phyloP scores from a whole-genome alignment of 1,140 invertebrate species.

The Lysiphlebus fabarum region DNA sequence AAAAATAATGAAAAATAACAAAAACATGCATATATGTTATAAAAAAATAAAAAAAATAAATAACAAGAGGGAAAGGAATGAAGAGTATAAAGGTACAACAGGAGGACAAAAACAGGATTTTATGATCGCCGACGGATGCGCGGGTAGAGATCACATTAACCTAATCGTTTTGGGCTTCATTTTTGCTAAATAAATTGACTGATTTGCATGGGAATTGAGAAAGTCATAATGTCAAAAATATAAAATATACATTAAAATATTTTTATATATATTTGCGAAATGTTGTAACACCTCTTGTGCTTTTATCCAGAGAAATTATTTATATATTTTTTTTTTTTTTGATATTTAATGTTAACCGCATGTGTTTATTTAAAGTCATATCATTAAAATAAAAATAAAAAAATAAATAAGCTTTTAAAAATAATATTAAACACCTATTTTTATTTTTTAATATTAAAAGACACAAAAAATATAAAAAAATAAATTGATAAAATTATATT shows the following conservation, averaged over 20 bases:
- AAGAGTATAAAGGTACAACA: slow-evolving; percentile 10
- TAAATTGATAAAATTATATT: too few relatives aligned
- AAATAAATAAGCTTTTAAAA: too few relatives aligned
- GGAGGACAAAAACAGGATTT: slow-evolving; percentile 29
- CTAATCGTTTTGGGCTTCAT: slow-evolving; percentile 42
- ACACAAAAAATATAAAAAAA: too few relatives aligned
- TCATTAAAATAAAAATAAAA: too few relatives aligned
- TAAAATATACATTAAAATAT: too few relatives aligned
- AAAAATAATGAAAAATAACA: slow-evolving; percentile 9
- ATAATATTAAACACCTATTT: too few relatives aligned
- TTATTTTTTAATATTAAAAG: too few relatives aligned
- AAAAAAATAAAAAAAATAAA: not conserved
- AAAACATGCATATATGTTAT: not conserved
- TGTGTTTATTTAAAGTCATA: too few relatives aligned
- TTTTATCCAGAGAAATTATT: too few relatives aligned
- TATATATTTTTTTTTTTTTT: not conserved
- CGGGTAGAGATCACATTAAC: slow-evolving; percentile 36
- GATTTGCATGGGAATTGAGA: slow-evolving; percentile 52
- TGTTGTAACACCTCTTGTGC: slow-evolving; percentile 9
- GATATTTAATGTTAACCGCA: too few relatives aligned
- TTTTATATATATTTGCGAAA: not conserved
- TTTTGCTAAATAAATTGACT: slow-evolving; percentile 50
- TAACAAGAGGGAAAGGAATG: not conserved
- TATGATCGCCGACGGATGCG: slow-evolving; percentile 27
- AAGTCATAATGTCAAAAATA: slow-evolving; percentile 31